A percentile compares a stretch with the other conserved stretches of the same genome.
phyloP scores from a whole-genome alignment of 2,888 invertebrate genomes.

The Meloe dianella region DNA sequence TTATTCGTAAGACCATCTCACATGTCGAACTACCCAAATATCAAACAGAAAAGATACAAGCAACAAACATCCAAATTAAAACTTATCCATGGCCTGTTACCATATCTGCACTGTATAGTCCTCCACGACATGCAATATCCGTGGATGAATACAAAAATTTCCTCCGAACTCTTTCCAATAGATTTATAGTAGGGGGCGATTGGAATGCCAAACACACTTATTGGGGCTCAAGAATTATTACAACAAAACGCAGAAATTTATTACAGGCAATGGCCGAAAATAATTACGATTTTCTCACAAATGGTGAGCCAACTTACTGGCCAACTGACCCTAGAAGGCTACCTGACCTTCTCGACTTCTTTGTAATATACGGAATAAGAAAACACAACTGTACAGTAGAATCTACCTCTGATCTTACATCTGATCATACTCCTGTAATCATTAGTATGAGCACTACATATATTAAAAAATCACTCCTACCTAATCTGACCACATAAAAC shows the following conservation, averaged over 20 bases:
- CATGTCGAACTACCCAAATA: too few relatives aligned
- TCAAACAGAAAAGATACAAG: neutral
- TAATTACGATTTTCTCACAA: too few relatives aligned
- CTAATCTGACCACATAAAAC: neutral
- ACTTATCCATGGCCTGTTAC: neutral
- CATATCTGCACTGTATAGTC: conserved; percentile 7
- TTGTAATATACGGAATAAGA: neutral
- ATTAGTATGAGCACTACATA: neutral
- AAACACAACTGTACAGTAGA: conserved; percentile 13
- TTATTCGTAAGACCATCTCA: too few relatives aligned
- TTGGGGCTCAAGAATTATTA: too few relatives aligned
- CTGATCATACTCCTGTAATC: neutral
- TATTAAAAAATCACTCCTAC: neutral
- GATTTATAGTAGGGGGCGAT: conserved; percentile 14
- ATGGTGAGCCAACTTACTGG: conserved; percentile 15
- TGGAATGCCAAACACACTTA: neutral
- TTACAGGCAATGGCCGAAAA: too few relatives aligned
- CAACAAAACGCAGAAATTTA: too few relatives aligned
- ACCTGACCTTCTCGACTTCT: neutral
- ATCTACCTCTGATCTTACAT: neutral
- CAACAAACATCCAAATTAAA: conserved; percentile 9
- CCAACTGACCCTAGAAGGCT: conserved; percentile 16
- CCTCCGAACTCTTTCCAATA: conserved; percentile 3
- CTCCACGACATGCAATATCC: conserved; percentile 15
- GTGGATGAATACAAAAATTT: neutral